Percentiles rank a stretch among this genome's conserved stretches.
These are phyloP conservation scores for Hemiscyllium ocellatum DNA, from an alignment of 2,113 vertebrate species.

Conservation along the genomic window DNA sequence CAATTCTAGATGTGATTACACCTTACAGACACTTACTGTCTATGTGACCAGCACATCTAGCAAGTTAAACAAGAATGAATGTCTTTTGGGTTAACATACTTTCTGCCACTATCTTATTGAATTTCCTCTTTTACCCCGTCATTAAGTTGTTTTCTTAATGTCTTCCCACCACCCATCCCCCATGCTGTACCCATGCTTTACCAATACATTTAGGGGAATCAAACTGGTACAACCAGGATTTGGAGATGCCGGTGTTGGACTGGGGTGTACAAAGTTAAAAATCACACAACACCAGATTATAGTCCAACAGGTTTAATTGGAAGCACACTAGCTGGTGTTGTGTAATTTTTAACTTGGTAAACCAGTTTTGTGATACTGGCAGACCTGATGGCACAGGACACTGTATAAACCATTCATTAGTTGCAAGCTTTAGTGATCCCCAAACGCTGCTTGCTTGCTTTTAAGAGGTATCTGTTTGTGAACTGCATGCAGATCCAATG, in stretches of 20 bases:
- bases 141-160: neutral
- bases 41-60: neutral
- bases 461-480: neutral
- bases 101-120: neutral
- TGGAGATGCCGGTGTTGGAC: no score
- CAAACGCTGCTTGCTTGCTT: neutral
- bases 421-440: slow-evolving; percentile 8
- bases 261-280: no score
- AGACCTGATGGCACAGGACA: neutral
- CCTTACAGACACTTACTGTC: no score
- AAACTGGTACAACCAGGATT: neutral
- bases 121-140: neutral
- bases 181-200: neutral
- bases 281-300: no score
- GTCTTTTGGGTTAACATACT: neutral
- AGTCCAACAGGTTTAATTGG: no score
- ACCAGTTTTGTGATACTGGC: neutral
- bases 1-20: neutral
- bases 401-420: neutral
- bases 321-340: no score
- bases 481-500: neutral
- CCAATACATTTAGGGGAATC: neutral
- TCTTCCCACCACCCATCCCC: no score
- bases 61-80: neutral
- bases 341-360: no score